Evolutionary conservation across 2,797 vertebrate genomes (phyloP).

Genomic region (Hydrocynus forskahlii): DNA sequence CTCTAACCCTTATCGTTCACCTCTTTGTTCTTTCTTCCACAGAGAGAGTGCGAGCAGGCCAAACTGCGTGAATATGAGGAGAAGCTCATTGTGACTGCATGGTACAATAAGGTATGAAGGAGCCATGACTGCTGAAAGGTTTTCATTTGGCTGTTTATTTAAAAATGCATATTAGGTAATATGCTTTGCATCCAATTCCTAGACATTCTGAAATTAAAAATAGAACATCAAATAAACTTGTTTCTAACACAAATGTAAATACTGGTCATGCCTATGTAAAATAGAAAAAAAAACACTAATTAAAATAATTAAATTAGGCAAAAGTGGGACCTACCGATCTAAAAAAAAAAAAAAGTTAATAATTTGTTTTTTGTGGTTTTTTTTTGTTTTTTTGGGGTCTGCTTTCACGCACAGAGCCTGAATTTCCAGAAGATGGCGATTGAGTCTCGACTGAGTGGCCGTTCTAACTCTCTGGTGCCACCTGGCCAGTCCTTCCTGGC

Average conservation of each 20-base stretch:
- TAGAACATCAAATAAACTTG: too few species aligned
- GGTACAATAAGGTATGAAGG: constrained; percentile 93
- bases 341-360: too few species aligned
- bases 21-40: constrained; percentile 40
- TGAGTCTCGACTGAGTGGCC: constrained; percentile 86
- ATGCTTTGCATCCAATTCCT: too few species aligned
- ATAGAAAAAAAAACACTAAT: too few species aligned
- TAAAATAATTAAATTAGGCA: too few species aligned
- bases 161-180: too few species aligned
- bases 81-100: constrained; percentile 95
- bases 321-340: too few species aligned
- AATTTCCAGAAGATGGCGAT: constrained; percentile 93
- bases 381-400: neutral
- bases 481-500: constrained; percentile 89
- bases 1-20: neutral
- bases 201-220: too few species aligned
- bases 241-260: too few species aligned
- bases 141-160: neutral
- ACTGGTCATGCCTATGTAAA: too few species aligned
- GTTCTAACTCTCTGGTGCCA: constrained; percentile 64
- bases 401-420: constrained; percentile 79
- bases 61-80: constrained; percentile 93
- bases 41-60: constrained; percentile 92
- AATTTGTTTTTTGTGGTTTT: too few species aligned
- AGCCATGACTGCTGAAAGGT: neutral